These are phyloP conservation scores for Hippocampus guttulatus DNA, from an alignment of 2,113 vertebrate genomes.

Conservation along the genomic window DNA sequence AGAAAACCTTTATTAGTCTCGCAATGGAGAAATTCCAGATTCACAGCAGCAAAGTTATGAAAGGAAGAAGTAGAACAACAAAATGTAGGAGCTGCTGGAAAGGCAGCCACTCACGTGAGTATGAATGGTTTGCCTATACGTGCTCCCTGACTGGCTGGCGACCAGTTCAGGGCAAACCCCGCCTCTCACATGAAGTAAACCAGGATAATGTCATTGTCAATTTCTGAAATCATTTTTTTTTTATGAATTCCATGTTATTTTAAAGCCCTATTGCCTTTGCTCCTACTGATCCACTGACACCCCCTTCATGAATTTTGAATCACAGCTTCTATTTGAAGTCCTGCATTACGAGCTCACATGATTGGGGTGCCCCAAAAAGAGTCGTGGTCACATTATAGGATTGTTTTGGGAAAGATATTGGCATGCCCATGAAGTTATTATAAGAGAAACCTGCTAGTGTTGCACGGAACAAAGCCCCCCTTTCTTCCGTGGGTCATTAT, in stretches of 20 bases:
- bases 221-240: too few relatives aligned
- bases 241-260: neutral
- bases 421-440: slow-evolving; percentile 66
- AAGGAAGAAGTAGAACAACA: too few relatives aligned
- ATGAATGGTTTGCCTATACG: too few relatives aligned
- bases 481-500: slow-evolving; percentile 61
- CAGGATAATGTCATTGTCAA: too few relatives aligned
- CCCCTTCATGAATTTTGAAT: slow-evolving; percentile 6
- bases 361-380: slow-evolving; percentile 24
- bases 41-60: too few relatives aligned
- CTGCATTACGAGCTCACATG: slow-evolving; percentile 38
- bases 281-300: neutral
- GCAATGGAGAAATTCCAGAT: too few relatives aligned
- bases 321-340: slow-evolving; percentile 21
- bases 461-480: slow-evolving; percentile 61
- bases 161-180: too few relatives aligned
- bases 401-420: slow-evolving; percentile 59
- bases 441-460: slow-evolving; percentile 69
- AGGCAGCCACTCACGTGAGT: too few relatives aligned
- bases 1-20: too few relatives aligned
- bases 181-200: too few relatives aligned
- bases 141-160: too few relatives aligned
- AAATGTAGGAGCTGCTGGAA: too few relatives aligned
- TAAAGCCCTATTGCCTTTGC: neutral
- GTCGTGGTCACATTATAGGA: slow-evolving; percentile 33